Evolutionary conservation across 2,888 invertebrate genomes (phyloP), one percentile per base, ranked within the genome.

Genomic region (Aphrophora alni): DNA sequence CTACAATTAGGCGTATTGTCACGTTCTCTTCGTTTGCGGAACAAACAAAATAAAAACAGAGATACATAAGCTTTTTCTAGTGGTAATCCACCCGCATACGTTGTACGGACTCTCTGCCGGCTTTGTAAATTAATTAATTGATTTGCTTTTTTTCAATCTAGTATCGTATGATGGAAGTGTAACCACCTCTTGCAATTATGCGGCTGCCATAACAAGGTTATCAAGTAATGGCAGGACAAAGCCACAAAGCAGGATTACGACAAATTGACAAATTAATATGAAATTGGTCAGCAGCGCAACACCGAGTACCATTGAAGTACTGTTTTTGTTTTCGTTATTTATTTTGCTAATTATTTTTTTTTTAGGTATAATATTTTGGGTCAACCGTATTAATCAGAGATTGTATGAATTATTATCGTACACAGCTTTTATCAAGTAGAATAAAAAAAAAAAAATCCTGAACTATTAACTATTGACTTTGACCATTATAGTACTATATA

Each of bases 11-110:
- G 59, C 59, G 59, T 59, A 59, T 21, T 21, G 59, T 59, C 59
- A 59, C 59, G 59, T 59, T 59, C 59, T 59, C 59, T 59, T 59
- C 59, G 59, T 59, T 59, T 59, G 59, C 59, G 59, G 59, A 59
- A 59, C 59, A 59, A 59, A 59, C 59, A 59, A 59, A 59, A 59
- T 59, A 59, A 59, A 59, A 59, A 59, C 59, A 59, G 21, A 21
- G 59, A 59, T 59, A 59, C 59, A 59, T 59, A 59, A 59, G 59
- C 59, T 59, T 21, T 59, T 21, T 14, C 59, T 21, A 59, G 21
- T 12, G 3, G 59, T 21, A 44, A 59, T 14, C 59, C 59, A 10
- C 59, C 59, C 59, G 59, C 59, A 59, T 59, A 59, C 59, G 59
- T 59, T 59, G 8, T 14, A 59, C 59, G 59, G 59, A 59, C 59